Conservation (phyloP, 2,113 vertebrate species). For the Notarius lentiginosus region DNA sequence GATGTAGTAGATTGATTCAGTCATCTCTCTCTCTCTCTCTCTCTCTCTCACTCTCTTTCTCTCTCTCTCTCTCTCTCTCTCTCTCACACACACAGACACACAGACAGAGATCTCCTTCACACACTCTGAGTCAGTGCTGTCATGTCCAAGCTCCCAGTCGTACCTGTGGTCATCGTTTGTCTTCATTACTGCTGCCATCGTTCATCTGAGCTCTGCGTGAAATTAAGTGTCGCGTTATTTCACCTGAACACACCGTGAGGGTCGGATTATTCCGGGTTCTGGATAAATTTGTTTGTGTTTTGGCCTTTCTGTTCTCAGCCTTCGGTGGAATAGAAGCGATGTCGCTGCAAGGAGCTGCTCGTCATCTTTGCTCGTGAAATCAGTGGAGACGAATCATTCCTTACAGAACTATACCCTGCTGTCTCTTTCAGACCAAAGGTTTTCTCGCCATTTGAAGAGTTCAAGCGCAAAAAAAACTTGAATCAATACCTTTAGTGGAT, state of each 20-base stretch:
- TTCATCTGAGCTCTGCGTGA: conserved; percentile 15
- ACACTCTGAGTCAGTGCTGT: conserved; percentile 27
- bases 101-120: conserved; percentile 12
- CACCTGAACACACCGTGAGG: background rate
- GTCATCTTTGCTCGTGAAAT: conserved; percentile 34
- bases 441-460: background rate
- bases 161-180: conserved; percentile 32
- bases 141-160: conserved; percentile 13
- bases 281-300: conserved; percentile 22
- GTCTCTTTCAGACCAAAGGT: background rate
- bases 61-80: conserved; percentile 1
- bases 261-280: background rate
- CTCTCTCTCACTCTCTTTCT: conserved; percentile 22
- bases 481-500: too few species aligned
- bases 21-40: background rate
- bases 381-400: background rate
- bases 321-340: conserved; percentile 28
- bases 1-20: conserved; percentile 29
- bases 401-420: background rate
- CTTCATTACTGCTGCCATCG: conserved; percentile 40
- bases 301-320: conserved; percentile 25
- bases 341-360: conserved; percentile 35
- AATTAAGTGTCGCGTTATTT: conserved; percentile 7
- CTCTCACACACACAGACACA: conserved; percentile 38
- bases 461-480: too few species aligned